These are phyloP conservation scores for Marasmarcha lunaedactyla DNA, from an alignment of 2,888 invertebrate genomes.

Conservation along the genomic window DNA sequence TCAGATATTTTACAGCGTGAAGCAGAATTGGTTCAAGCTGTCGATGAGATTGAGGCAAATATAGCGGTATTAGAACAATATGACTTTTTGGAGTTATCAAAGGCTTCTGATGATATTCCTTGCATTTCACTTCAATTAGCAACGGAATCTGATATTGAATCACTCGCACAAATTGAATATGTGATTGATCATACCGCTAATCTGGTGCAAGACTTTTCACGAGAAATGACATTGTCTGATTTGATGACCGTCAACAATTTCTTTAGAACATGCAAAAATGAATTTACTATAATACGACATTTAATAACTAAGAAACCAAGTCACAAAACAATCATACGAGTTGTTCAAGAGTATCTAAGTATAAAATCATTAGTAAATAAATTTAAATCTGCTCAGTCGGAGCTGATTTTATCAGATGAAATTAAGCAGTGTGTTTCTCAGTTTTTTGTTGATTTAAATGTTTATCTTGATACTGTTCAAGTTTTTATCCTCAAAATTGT, in stretches of 20 bases:
- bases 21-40: conserved; percentile 37
- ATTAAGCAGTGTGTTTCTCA: conserved; percentile 25
- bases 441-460: conserved; percentile 32
- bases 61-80: conserved; percentile 47
- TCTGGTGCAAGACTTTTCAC: conserved; percentile 30
- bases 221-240: conserved; percentile 31
- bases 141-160: conserved; percentile 33
- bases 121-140: conserved; percentile 30
- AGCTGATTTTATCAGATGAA: conserved; percentile 28
- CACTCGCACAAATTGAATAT: conserved; percentile 33
- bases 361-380: conserved; percentile 29
- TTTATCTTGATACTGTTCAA: conserved; percentile 31
- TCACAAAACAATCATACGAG: conserved; percentile 43
- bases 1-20: conserved; percentile 29
- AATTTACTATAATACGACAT: conserved; percentile 37
- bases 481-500: conserved; percentile 31
- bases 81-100: conserved; percentile 42
- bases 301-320: conserved; percentile 34
- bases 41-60: conserved; percentile 42
- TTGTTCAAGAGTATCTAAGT: conserved; percentile 41
- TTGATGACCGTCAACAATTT: conserved; percentile 40
- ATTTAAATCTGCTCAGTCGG: conserved; percentile 27
- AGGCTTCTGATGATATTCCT: conserved; percentile 32
- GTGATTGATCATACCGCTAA: conserved; percentile 36
- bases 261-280: conserved; percentile 37